Percentiles rank a stretch among this genome's conserved stretches.
phyloP scores from a whole-genome alignment of 2,113 vertebrate genomes.

The Alethe castanea region DNA sequence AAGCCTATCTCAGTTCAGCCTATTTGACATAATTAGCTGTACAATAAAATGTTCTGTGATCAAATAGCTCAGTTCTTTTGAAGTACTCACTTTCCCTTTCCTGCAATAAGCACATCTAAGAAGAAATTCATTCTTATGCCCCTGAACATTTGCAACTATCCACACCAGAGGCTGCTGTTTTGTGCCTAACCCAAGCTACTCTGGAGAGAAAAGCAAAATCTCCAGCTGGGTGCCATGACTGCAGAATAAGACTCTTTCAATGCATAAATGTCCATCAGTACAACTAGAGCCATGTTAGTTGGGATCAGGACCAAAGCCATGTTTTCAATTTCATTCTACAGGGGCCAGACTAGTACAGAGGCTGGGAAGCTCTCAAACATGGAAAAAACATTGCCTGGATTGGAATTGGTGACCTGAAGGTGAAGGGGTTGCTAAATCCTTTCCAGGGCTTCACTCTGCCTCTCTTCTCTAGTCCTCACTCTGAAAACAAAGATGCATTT shows the following conservation, averaged over 20 bases:
- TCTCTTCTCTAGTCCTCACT: not conserved
- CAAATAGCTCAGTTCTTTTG: constrained; percentile 25
- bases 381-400: not conserved
- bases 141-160: not conserved
- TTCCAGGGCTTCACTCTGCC: not conserved
- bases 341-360: not conserved
- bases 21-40: constrained; percentile 28
- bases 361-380: not conserved
- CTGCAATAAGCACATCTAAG: not conserved
- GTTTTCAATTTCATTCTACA: not conserved
- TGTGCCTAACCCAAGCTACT: not conserved
- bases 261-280: not conserved
- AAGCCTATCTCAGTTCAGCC: constrained; percentile 16
- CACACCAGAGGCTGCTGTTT: not conserved
- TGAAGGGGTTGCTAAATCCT: not conserved
- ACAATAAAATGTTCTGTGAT: constrained; percentile 23
- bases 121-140: not conserved
- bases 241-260: not conserved
- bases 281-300: not conserved
- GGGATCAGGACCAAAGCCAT: not conserved
- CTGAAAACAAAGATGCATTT: constrained; percentile 1
- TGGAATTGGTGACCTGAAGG: not conserved
- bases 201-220: not conserved
- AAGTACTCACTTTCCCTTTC: constrained; percentile 13
- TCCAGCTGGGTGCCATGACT: not conserved